Base-by-base conservation (phyloP, 2,113 vertebrate genomes). In the Spilogale gracilis region DNA sequence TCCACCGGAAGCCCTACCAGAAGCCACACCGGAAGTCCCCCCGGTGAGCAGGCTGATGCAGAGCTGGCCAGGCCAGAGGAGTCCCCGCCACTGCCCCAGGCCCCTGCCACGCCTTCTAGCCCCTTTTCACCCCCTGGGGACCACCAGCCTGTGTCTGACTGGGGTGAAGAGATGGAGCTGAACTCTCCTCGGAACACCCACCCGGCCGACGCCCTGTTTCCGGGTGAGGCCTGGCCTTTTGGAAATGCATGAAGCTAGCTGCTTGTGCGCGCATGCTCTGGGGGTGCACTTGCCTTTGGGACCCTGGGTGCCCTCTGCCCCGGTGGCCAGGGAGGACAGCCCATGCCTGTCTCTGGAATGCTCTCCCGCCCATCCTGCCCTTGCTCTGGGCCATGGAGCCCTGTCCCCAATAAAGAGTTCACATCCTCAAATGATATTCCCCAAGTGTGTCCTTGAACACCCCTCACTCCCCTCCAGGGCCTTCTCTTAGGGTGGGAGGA, bases 91-190 rank as follows among this genome's bases (percentile, higher is more conserved):
- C 81, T 79, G 32, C 45, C 79, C 52, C 86, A 61, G 32, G 50
- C 30, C 45, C 83, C 94, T 1, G 18, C 69, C 27, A 9, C 58
- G 9, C 99, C 99, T 13, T 91, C 98, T 91, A 99, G 99, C 97
- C 99, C 99, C 73, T 99, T 99, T 97, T 98, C 97, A 0, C 98
- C 98, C 0, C 50, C 98, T 4, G 99, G 99, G 0, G 98, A 98
- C 38, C 99, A 99, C 98, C 97, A 97, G 73, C 99, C 99, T 0
- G 99, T 99, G 54, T 96, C 98, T 0, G 99, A 99, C 98, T 99
- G 99, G 99, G 99, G 99, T 0, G 99, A 99, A 98, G 99, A 99
- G 98, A 99, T 99, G 99, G 99, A 99, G 98, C 98, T 99, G 98
- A 96, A 95, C 91, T 99, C 99, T 1, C 99, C 99, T 1, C 97